Percentiles rank a stretch among this genome's conserved stretches.
phyloP scores from a whole-genome alignment of 2,888 invertebrate genomes.

The Drosophila eohydei region DNA sequence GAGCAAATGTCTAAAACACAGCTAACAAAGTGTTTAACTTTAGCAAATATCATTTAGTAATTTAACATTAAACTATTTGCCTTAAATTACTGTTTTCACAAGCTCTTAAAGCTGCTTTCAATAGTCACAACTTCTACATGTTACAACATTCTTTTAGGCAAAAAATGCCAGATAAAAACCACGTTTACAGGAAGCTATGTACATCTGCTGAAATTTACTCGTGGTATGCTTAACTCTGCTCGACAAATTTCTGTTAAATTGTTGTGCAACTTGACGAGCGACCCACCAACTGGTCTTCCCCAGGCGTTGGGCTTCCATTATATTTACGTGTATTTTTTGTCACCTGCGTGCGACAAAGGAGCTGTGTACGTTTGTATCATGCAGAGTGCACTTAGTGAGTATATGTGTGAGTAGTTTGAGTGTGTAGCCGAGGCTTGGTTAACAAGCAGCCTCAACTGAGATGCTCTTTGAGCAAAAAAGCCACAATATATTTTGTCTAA shows the following conservation, averaged over 20 bases:
- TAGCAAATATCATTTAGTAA: background rate
- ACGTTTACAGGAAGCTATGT: slow-evolving; percentile 1
- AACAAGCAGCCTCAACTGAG: slow-evolving; percentile 12
- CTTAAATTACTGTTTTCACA: background rate
- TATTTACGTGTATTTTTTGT: slow-evolving; percentile 64
- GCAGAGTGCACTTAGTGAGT: slow-evolving; percentile 48
- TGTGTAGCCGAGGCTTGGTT: slow-evolving; percentile 21
- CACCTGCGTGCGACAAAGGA: slow-evolving; percentile 71
- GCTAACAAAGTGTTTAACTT: background rate
- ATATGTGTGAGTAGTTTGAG: slow-evolving; percentile 12
- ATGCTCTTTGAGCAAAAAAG: slow-evolving; percentile 24
- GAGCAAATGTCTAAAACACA: background rate
- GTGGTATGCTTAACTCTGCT: slow-evolving; percentile 21
- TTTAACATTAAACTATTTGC: too few species aligned
- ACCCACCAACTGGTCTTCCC: slow-evolving; percentile 8
- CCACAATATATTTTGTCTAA: slow-evolving; percentile 61
- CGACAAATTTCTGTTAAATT: slow-evolving; percentile 48
- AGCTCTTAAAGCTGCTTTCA: background rate
- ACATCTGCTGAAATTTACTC: background rate
- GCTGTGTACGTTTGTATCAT: slow-evolving; percentile 55
- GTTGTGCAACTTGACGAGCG: slow-evolving; percentile 9
- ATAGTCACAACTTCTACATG: background rate
- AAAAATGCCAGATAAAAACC: slow-evolving; percentile 15
- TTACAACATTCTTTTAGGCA: background rate
- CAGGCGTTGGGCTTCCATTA: slow-evolving; percentile 55